Base-by-base conservation (phyloP, 1,140 invertebrate species). In the Eurytemora carolleeae region DNA sequence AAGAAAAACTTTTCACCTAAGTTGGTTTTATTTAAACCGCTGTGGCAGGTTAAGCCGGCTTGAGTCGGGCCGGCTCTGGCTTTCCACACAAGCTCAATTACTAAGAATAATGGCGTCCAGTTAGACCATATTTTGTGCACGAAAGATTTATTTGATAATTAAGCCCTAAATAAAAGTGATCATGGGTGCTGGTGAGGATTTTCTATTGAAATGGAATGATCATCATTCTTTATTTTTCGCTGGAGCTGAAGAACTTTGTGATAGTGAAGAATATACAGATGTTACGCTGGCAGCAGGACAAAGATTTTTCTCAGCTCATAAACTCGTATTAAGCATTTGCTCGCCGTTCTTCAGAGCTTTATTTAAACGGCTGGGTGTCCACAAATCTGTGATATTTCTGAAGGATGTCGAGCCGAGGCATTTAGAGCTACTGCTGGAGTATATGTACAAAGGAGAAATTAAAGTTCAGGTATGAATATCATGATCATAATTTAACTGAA, bases 311-410 rank as follows among this genome's bases (percentile, higher is more conserved):
- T 78, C 79, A 61, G 80, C 82, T 58, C 82, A 84, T 67, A 83
- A 82, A 74, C 77, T 84, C 53, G 80, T 84, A 66, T 70, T 84
- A 2, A 82, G 81, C 3, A 81, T 81, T 1, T 83, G 82, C 66
- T 83, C 81, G 70, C 77, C 80, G 2, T 80, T 82, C 67, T 84
- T 84, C 70, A 78, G 75, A 66, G 76, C 76, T 63, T 44, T 44
- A n/a, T 44, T 44, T n/a, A 44, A 44, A 44, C 31, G n/a, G n/a
- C 31, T 44, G 7, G 31, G 31, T 44, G n/a, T 12, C n/a, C 31
- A 44, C 7, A 44, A 44, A 44, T 12, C 31, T 44, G 31, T 44
- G 31, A 44, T 44, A 44, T 44, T 12, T n/a, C 7, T 44, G 31
- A 44, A 44, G 31, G 31, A 44, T n/a, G n/a, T 44, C 31, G 31